Conservation (phyloP, 2,797 vertebrate genomes). For the Taeniopygia guttata region DNA sequence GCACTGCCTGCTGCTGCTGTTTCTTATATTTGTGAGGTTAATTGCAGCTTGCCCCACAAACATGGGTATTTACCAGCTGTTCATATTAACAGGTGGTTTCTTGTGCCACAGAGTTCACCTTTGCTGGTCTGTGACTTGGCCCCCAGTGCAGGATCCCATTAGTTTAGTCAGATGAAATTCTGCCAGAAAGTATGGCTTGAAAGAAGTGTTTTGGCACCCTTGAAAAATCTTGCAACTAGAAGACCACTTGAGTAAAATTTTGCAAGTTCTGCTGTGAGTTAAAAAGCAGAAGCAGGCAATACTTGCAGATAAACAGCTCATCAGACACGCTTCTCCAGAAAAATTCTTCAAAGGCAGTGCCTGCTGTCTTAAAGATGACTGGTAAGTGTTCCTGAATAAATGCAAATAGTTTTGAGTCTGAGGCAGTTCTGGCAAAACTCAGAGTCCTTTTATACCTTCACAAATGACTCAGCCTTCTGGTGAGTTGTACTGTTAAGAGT, state of each 20-base stretch:
- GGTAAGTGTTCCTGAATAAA: background rate
- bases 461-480: background rate
- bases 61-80: background rate
- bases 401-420: background rate
- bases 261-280: background rate
- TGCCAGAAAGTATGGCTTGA: background rate
- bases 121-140: background rate
- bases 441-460: background rate
- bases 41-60: background rate
- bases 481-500: background rate
- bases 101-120: background rate
- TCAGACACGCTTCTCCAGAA: background rate
- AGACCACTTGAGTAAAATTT: background rate
- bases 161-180: background rate
- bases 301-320: background rate
- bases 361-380: background rate
- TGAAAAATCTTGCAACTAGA: background rate
- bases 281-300: rapidly evolving
- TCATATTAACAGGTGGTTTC: background rate
- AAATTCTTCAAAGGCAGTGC: background rate
- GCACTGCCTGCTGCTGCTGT: background rate
- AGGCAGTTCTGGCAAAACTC: slow-evolving; percentile 6
- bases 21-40: background rate
- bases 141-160: background rate
- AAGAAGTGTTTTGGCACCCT: background rate